These are phyloP conservation scores for Drosophila ustulata DNA, from an alignment of 2,888 invertebrate genomes.

Conservation along the genomic window DNA sequence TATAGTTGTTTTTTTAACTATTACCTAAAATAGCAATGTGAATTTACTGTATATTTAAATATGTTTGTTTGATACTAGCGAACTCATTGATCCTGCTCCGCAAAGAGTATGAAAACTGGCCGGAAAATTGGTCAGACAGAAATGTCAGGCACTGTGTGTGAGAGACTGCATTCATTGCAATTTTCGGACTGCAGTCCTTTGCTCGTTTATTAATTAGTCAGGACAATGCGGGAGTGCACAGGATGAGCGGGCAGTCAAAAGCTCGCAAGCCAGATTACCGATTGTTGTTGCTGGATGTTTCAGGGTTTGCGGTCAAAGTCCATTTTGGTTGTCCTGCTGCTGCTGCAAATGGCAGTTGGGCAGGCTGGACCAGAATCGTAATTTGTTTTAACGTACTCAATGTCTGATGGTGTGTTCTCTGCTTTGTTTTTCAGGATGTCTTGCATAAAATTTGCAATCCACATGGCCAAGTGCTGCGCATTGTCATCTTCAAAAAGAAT, in stretches of 20 bases:
- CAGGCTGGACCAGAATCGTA: not conserved
- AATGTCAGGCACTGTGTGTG: slow-evolving; percentile 13
- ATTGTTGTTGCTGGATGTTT: slow-evolving; percentile 10
- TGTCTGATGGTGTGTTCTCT: not conserved
- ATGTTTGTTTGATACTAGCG: not conserved
- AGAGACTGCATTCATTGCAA: slow-evolving; percentile 42
- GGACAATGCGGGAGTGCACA: slow-evolving; percentile 42
- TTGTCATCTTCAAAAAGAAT: slow-evolving; percentile 99
- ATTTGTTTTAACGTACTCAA: slow-evolving; percentile 34
- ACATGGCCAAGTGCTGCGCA: slow-evolving; percentile 97
- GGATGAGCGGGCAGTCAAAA: slow-evolving; percentile 2
- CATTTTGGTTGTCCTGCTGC: not conserved
- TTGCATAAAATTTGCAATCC: slow-evolving; percentile 98
- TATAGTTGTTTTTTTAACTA: too few species aligned
- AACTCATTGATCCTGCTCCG: not conserved
- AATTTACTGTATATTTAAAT: too few species aligned
- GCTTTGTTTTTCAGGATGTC: slow-evolving; percentile 92
- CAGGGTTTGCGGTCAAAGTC: slow-evolving; percentile 8
- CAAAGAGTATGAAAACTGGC: slow-evolving; percentile 17
- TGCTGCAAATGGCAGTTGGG: slow-evolving; percentile 41
- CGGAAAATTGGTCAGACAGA: slow-evolving; percentile 27
- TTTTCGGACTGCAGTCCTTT: slow-evolving; percentile 28
- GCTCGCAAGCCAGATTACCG: not conserved
- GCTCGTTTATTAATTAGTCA: slow-evolving; percentile 63
- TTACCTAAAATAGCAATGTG: too few species aligned